Base-by-base conservation (phyloP, 2,888 invertebrate species). In the Myopa testacea region DNA sequence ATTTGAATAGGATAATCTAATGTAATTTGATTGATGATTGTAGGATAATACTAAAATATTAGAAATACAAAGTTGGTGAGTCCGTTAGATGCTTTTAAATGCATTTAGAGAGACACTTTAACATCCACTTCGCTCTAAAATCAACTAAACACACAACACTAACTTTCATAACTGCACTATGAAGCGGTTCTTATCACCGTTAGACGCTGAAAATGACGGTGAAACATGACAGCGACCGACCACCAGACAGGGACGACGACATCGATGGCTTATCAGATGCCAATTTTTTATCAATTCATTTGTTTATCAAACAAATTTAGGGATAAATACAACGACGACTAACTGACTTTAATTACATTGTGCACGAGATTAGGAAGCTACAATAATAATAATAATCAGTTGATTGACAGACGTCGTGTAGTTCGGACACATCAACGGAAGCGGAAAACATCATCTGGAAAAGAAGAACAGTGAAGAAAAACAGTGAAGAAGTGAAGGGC, bases 351-450 rank as follows among this genome's bases (percentile, higher is more conserved):
- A 14, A 50, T 50, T 50, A 50, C 50, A 50, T 58, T 12, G 34
- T 37, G 40, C 55, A 38, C 70, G 65, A 58, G 38, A 38, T 52
- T 73, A 14, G 60, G 52, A 70, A 8, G 63, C 19, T 1, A 71
- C 26, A 26, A 26, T 26, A 26, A 26, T 26, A 26, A 26, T 26
- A 26, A 26, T 26, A 77, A 60, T 55, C 75, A 81, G 81, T 81
- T 81, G 80, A 80, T 78, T 79, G 78, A 75, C 70, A 77, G 74
- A 80, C 71, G 67, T 76, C 55, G 67, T 52, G 10, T 52, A 19
- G n/a, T 16, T 52, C 26, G 26, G 26, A 26, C 34, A 14, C 16
- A 75, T 69, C 55, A 50, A 50, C 19, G 6, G 8, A 60, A 65
- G 34, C 62, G 65, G 68, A 16, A 75, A 26, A 75, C 37, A 16